Evolutionary conservation across 2,888 invertebrate species (phyloP).

Genomic region (Aspidiotus destructor): DNA sequence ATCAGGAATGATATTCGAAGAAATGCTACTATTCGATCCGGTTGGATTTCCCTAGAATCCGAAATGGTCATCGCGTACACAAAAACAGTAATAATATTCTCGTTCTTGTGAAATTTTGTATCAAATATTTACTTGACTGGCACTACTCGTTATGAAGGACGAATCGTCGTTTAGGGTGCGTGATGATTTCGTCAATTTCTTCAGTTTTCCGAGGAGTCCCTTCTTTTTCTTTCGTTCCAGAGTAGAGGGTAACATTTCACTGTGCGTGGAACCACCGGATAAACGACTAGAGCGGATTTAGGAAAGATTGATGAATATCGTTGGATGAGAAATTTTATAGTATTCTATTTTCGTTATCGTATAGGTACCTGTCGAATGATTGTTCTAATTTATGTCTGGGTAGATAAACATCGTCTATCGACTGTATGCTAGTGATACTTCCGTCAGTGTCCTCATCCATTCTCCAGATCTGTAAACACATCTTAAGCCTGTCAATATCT

Average conservation of each 20-base stretch:
- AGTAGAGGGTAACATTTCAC: conserved; percentile 55
- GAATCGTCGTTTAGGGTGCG: conserved; percentile 62
- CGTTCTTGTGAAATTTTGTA: background rate
- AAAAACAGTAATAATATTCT: conserved; percentile 10
- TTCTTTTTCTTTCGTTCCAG: conserved; percentile 68
- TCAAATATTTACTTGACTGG: conserved; percentile 44
- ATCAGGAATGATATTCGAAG: conserved; percentile 47
- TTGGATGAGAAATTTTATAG: background rate
- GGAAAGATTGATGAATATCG: background rate
- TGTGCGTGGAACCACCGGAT: conserved; percentile 75
- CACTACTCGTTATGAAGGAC: conserved; percentile 39
- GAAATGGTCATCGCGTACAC: background rate
- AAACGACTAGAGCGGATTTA: conserved; percentile 50
- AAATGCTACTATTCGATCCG: conserved; percentile 63
- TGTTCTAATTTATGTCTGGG: conserved; percentile 48
- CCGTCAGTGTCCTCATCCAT: conserved; percentile 57
- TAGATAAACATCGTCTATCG: conserved; percentile 53
- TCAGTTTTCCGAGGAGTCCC: conserved; percentile 69
- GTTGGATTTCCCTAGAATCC: conserved; percentile 43
- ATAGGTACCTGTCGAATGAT: conserved; percentile 62
- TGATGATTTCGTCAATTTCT: conserved; percentile 72
- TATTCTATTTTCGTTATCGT: background rate
- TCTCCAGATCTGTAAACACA: conserved; percentile 68
- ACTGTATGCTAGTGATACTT: conserved; percentile 73
- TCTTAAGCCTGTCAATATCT: too few relatives aligned